These are phyloP conservation scores for Phymanthus crucifer DNA, from an alignment of 92 coral and sea anemone genomes.

Conservation along the genomic window DNA sequence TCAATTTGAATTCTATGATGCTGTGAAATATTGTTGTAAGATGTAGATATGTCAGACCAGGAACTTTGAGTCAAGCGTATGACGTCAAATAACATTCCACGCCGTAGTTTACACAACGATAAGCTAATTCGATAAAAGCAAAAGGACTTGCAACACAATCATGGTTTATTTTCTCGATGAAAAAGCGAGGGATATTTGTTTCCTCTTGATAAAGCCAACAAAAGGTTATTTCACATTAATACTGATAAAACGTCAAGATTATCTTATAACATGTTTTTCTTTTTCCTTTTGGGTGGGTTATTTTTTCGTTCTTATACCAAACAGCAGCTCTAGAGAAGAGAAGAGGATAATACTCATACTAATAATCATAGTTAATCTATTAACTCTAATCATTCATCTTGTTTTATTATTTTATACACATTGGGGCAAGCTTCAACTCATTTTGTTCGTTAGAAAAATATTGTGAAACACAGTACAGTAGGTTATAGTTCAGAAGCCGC, in stretches of 20 bases:
- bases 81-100: constrained; percentile 13
- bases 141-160: neutral
- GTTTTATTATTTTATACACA: too few relatives aligned
- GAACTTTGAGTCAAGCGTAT: neutral
- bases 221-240: neutral
- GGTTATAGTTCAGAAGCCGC: too few relatives aligned
- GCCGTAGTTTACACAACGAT: constrained; percentile 6
- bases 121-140: constrained; percentile 1
- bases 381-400: too few relatives aligned
- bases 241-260: neutral
- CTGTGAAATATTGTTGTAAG: constrained; percentile 30
- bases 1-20: constrained; percentile 39
- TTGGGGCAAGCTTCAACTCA: too few relatives aligned
- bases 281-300: neutral
- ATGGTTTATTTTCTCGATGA: constrained; percentile 9
- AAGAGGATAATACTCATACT: too few relatives aligned
- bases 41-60: constrained; percentile 23
- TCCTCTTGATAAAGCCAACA: constrained; percentile 1
- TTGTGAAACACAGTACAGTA: too few relatives aligned
- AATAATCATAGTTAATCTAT: too few relatives aligned
- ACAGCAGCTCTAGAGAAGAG: too few relatives aligned
- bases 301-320: neutral
- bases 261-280: neutral
- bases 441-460: too few relatives aligned
- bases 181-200: constrained; percentile 6